These are phyloP conservation scores for Lasioglossum leucozonium DNA, from an alignment of 2,888 invertebrate species.

Conservation along the genomic window DNA sequence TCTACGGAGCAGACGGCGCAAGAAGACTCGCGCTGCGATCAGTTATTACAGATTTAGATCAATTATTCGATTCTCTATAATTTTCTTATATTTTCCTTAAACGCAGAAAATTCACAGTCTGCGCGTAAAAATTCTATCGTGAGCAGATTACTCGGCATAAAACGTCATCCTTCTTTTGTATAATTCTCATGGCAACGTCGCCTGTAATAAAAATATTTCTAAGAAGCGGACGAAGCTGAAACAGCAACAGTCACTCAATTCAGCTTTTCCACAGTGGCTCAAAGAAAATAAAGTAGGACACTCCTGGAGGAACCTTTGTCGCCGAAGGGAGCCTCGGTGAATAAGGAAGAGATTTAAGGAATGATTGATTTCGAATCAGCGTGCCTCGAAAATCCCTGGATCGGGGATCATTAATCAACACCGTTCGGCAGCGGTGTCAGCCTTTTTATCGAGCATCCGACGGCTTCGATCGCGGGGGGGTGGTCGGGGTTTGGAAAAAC, in stretches of 20 bases:
- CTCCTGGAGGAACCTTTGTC: not conserved
- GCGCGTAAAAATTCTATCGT: too few species aligned
- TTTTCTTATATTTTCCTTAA: not conserved
- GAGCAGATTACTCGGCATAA: not conserved
- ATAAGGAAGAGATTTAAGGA: not conserved
- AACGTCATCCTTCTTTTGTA: not conserved
- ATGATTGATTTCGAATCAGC: conserved; percentile 20
- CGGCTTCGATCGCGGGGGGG: conserved; percentile 24
- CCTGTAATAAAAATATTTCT: not conserved
- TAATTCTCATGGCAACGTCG: too few species aligned
- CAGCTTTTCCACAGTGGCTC: not conserved
- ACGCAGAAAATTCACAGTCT: too few species aligned
- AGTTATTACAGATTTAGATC: not conserved
- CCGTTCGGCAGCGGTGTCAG: conserved; percentile 9
- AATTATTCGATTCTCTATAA: not conserved
- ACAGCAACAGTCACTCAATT: not conserved
- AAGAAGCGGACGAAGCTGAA: not conserved
- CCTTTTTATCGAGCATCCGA: conserved; percentile 36
- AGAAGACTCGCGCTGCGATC: too few species aligned
- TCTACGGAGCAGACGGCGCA: not conserved
- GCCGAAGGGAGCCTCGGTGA: not conserved
- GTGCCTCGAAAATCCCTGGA: not conserved
- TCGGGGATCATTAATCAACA: conserved; percentile 42
- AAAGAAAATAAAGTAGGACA: not conserved
- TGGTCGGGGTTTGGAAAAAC: conserved; percentile 13